A percentile compares a stretch with the other conserved stretches of the same genome.
Conservation (phyloP, 2,797 vertebrate species). For the Babyrousa celebensis region DNA sequence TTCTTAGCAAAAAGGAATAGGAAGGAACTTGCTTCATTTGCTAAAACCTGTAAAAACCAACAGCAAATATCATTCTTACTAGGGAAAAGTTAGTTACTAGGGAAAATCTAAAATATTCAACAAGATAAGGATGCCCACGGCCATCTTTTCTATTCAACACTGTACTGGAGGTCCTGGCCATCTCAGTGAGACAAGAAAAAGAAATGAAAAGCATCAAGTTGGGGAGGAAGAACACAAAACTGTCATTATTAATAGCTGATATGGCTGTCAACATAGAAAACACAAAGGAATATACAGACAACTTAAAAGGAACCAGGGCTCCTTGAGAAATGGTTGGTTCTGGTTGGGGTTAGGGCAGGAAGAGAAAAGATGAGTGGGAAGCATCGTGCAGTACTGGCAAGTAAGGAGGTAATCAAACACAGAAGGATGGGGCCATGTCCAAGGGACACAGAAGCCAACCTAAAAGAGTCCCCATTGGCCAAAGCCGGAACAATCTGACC, state of each 20-base stretch:
- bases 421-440: slow-evolving; percentile 8
- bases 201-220: slow-evolving; percentile 41
- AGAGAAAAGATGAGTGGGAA: slow-evolving; percentile 35
- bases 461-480: slow-evolving; percentile 1
- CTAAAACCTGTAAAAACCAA: slow-evolving; percentile 45
- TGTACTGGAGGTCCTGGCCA: neutral
- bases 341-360: slow-evolving; percentile 14
- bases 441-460: neutral
- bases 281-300: slow-evolving; percentile 54
- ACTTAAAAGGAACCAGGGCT: slow-evolving; percentile 49
- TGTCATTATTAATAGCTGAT: slow-evolving; percentile 58
- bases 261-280: slow-evolving; percentile 58
- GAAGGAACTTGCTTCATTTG: slow-evolving; percentile 61
- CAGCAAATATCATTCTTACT: slow-evolving; percentile 55
- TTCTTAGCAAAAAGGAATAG: slow-evolving; percentile 28
- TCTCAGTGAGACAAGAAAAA: slow-evolving; percentile 61
- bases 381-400: neutral
- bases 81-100: slow-evolving; percentile 54
- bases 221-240: slow-evolving; percentile 62
- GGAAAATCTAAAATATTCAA: slow-evolving; percentile 45
- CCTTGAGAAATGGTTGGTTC: slow-evolving; percentile 44
- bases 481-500: slow-evolving; percentile 62
- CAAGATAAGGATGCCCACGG: neutral
- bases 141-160: slow-evolving; percentile 50
- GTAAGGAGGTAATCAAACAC: slow-evolving; percentile 52